A percentile compares a stretch with the other conserved stretches of the same genome.
Evolutionary conservation across 2,113 vertebrate species (phyloP).

Genomic region (Tachysurus fulvidraco): DNA sequence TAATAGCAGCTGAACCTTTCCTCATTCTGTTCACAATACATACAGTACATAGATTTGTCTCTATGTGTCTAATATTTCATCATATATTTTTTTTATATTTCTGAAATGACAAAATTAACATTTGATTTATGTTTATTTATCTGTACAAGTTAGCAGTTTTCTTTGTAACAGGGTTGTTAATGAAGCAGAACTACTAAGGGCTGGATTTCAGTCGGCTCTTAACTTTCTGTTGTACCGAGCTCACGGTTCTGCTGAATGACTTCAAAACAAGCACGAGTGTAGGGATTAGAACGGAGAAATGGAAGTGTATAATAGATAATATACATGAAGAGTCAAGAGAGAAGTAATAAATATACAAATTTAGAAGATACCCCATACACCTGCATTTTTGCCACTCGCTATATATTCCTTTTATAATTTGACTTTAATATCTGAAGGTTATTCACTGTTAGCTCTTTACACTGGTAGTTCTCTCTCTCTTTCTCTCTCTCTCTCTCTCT

Average conservation of each 20-base stretch:
- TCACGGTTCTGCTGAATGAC: slow-evolving; percentile 7
- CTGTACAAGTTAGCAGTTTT: background rate
- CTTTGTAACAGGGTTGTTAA: background rate
- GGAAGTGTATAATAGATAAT: background rate
- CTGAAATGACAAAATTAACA: background rate
- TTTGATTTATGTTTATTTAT: background rate
- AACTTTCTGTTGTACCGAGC: slow-evolving; percentile 6
- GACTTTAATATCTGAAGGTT: slow-evolving; percentile 33
- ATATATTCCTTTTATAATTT: slow-evolving; percentile 5
- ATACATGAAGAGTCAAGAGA: background rate
- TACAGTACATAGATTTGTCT: background rate
- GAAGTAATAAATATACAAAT: background rate
- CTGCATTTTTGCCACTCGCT: background rate
- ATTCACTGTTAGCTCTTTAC: slow-evolving; percentile 12
- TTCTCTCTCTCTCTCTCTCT: slow-evolving; percentile 17
- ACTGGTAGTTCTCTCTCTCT: background rate
- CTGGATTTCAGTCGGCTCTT: slow-evolving; percentile 26
- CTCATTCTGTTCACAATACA: background rate
- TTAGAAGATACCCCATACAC: background rate
- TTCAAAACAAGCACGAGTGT: slow-evolving; percentile 24
- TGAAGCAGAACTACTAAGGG: background rate
- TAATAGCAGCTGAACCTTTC: slow-evolving; percentile 5
- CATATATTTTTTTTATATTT: background rate
- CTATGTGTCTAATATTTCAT: background rate
- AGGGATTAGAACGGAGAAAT: background rate